Conservation (phyloP, 2,888 invertebrate species). For the Homarus gammarus region DNA sequence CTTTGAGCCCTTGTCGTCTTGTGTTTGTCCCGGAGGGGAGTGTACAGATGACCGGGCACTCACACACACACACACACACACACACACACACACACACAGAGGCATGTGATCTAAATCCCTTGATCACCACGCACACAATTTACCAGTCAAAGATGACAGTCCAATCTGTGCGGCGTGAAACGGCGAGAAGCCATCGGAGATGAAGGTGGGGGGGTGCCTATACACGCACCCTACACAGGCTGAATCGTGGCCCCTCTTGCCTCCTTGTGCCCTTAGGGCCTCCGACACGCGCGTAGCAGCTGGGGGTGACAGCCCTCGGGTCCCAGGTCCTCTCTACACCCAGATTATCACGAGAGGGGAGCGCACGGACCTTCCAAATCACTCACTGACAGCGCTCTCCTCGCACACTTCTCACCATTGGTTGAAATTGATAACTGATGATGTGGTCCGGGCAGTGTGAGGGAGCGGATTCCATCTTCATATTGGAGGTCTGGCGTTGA, state of each 20-base stretch:
- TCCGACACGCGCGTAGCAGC: neutral
- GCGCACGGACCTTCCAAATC: neutral
- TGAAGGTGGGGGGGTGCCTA: neutral
- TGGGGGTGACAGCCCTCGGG: neutral
- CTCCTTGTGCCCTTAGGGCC: neutral
- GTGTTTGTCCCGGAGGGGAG: too few species aligned
- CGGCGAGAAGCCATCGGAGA: neutral
- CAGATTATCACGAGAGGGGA: neutral
- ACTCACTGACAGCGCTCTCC: neutral
- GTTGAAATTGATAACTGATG: neutral
- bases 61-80: neutral
- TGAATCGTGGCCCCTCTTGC: neutral
- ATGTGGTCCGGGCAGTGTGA: neutral
- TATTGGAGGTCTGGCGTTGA: neutral
- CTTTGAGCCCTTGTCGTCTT: too few species aligned
- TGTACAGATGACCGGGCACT: too few species aligned
- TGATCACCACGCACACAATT: neutral
- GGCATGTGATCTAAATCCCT: neutral
- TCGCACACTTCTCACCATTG: neutral
- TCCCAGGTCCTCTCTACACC: neutral
- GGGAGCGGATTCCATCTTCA: conserved; percentile 2
- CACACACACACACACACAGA: neutral
- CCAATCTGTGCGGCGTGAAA: neutral
- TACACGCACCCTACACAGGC: neutral
- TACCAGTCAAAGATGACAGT: neutral